A percentile compares a stretch with the other conserved stretches of the same genome.
Conservation (phyloP, 2,888 invertebrate genomes). For the Spodoptera littoralis region DNA sequence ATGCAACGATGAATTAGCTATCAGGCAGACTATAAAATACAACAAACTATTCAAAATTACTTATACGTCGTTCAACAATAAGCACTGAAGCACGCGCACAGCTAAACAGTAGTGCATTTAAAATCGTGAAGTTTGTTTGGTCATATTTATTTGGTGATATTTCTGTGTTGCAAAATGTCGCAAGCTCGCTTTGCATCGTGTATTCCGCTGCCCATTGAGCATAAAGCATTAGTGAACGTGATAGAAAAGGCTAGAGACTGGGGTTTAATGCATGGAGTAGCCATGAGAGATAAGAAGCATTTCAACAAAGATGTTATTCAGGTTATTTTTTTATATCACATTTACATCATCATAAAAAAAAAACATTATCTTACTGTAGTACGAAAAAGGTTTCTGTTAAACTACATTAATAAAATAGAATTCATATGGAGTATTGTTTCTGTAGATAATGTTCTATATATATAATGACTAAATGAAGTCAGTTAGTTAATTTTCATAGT, state of each 20-base stretch:
- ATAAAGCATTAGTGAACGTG: constrained; percentile 90
- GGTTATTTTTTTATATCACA: constrained; percentile 59
- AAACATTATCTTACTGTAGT: no score
- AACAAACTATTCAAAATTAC: constrained; percentile 30
- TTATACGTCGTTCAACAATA: constrained; percentile 21
- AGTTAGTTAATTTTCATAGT: no score
- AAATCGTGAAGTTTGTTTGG: not conserved
- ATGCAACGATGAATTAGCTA: constrained; percentile 7
- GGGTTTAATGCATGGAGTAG: constrained; percentile 95
- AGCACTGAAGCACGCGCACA: constrained; percentile 6
- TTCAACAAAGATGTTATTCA: constrained; percentile 91
- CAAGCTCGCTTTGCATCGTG: constrained; percentile 88
- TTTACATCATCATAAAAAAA: not conserved
- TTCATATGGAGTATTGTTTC: no score
- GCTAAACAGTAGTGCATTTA: not conserved
- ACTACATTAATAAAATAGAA: not conserved
- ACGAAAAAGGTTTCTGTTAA: no score
- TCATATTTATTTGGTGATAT: constrained; percentile 1
- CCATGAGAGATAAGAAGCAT: constrained; percentile 92
- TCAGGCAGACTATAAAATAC: constrained; percentile 13
- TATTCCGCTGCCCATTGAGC: constrained; percentile 91
- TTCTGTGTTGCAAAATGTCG: constrained; percentile 69
- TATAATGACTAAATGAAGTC: no score
- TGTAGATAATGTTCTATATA: no score
- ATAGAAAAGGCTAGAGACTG: constrained; percentile 94